These are phyloP conservation scores for Staurois parvus DNA, from an alignment of 2,797 vertebrate species.

Conservation along the genomic window DNA sequence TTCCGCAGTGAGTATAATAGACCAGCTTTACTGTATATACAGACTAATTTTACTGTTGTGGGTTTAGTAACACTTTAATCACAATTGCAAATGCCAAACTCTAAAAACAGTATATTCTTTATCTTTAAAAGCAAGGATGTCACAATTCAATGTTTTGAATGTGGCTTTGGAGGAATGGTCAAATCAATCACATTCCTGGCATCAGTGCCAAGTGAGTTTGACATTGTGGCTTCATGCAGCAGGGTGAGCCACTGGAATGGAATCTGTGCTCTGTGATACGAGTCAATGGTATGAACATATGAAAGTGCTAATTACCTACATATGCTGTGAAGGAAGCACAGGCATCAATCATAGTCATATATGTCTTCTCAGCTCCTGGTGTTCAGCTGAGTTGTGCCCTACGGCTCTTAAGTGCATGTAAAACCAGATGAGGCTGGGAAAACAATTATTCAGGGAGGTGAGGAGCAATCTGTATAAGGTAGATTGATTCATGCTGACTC, in stretches of 20 bases:
- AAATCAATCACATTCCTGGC: slow-evolving; percentile 12
- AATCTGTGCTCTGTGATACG: neutral
- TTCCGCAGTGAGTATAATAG: no score
- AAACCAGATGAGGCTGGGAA: slow-evolving; percentile 73
- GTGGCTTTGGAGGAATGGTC: neutral
- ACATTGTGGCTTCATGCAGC: slow-evolving; percentile 7
- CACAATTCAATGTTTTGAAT: neutral
- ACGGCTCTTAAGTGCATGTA: slow-evolving; percentile 74
- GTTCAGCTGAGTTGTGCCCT: slow-evolving; percentile 70
- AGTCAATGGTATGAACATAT: slow-evolving; percentile 9
- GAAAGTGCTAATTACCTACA: slow-evolving; percentile 60
- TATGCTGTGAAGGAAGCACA: slow-evolving; percentile 49
- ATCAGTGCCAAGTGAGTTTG: neutral
- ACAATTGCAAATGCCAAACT: no score
- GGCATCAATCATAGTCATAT: slow-evolving; percentile 64
- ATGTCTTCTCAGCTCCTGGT: slow-evolving; percentile 68
- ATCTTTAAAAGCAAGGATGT: neutral
- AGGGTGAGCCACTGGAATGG: slow-evolving; percentile 17
- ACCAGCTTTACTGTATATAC: no score
- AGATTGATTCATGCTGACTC: slow-evolving; percentile 4
- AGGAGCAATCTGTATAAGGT: slow-evolving; percentile 8
- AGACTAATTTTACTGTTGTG: no score
- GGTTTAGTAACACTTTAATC: no score
- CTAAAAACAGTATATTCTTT: no score
- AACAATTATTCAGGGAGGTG: slow-evolving; percentile 71